These are phyloP conservation scores for Lampris incognitus DNA, from an alignment of 2,113 vertebrate genomes.

Conservation along the genomic window DNA sequence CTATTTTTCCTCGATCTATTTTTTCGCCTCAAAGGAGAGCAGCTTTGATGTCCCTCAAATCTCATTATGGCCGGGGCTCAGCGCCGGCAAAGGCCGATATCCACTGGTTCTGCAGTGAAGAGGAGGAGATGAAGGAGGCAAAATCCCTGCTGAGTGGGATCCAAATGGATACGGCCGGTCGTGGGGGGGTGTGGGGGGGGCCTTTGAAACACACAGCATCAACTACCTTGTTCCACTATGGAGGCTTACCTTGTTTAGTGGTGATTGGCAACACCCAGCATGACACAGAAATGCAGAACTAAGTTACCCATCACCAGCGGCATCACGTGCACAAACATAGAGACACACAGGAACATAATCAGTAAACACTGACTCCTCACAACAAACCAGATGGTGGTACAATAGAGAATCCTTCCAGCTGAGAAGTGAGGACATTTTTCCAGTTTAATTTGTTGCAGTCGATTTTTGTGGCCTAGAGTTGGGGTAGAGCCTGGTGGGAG, in stretches of 20 bases:
- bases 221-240: constrained; percentile 34
- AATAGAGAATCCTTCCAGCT: not conserved
- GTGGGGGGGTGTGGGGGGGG: constrained; percentile 44
- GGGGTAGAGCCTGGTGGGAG: no score
- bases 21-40: constrained; percentile 69
- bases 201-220: constrained; percentile 56
- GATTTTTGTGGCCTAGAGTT: no score
- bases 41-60: constrained; percentile 84
- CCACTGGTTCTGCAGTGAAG: constrained; percentile 50
- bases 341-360: not conserved
- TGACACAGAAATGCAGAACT: constrained; percentile 19
- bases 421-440: no score
- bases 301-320: constrained; percentile 21
- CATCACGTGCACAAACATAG: not conserved
- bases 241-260: constrained; percentile 45
- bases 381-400: not conserved
- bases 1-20: constrained; percentile 73
- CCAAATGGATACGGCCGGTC: constrained; percentile 49
- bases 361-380: constrained; percentile 8
- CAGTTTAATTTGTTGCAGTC: no score
- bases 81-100: constrained; percentile 64
- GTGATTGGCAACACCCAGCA: constrained; percentile 59
- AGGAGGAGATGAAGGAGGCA: constrained; percentile 64
- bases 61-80: constrained; percentile 77
- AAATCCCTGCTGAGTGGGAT: constrained; percentile 73